Evolutionary conservation across 2,113 vertebrate species (phyloP).

Genomic region (Chauna torquata): DNA sequence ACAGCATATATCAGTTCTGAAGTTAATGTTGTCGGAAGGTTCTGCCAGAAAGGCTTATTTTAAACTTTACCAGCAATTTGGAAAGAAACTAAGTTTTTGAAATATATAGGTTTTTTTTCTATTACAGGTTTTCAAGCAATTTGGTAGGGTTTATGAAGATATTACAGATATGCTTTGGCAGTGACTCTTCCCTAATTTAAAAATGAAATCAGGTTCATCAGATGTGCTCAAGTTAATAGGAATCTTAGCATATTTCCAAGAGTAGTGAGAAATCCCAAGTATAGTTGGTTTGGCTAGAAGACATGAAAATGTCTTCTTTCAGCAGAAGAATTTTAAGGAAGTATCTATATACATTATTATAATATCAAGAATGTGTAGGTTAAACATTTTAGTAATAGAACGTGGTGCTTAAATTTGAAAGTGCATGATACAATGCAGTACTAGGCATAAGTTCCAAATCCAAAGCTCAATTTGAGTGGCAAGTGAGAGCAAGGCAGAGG

Average conservation of each 20-base stretch:
- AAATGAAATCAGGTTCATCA: background rate
- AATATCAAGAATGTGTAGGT: background rate
- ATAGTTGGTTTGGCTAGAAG: background rate
- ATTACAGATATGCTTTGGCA: background rate
- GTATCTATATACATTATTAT: background rate
- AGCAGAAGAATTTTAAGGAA: background rate
- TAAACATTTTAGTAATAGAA: background rate
- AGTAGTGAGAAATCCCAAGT: background rate
- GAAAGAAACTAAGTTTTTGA: accelerated
- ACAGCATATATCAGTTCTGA: background rate
- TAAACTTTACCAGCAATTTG: background rate
- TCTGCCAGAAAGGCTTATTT: background rate
- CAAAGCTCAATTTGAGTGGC: background rate
- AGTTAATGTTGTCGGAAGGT: background rate
- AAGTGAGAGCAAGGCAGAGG: background rate
- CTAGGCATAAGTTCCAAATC: background rate
- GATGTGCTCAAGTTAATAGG: background rate
- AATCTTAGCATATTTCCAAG: background rate
- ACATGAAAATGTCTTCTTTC: background rate
- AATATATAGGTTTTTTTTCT: background rate
- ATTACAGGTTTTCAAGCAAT: background rate
- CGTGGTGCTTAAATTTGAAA: background rate
- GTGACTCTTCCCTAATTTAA: background rate
- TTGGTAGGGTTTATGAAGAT: background rate
- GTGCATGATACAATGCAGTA: accelerated